These are phyloP conservation scores for Drosophila triauraria DNA, from an alignment of 1,140 invertebrate genomes.

Conservation along the genomic window DNA sequence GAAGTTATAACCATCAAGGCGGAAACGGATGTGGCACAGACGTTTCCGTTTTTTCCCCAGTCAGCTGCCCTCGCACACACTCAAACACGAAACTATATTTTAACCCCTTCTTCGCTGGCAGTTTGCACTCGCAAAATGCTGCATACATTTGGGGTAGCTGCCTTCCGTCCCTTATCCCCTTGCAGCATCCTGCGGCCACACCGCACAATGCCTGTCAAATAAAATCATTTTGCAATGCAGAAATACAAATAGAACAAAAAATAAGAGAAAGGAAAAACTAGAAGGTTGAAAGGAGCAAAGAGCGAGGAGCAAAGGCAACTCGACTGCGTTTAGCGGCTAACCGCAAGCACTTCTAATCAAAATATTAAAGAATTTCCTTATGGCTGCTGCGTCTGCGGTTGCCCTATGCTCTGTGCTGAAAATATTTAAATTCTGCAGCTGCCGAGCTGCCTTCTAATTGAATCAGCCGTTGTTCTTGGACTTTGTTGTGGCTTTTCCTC, in stretches of 20 bases:
- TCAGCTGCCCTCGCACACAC: slow-evolving; percentile 13
- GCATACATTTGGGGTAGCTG: slow-evolving; percentile 48
- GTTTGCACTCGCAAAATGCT: slow-evolving; percentile 43
- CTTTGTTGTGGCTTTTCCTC: slow-evolving; percentile 62
- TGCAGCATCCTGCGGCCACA: slow-evolving; percentile 28
- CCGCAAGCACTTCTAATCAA: slow-evolving; percentile 73
- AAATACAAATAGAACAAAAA: slow-evolving; percentile 25
- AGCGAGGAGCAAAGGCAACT: slow-evolving; percentile 1
- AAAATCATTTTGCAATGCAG: slow-evolving; percentile 75
- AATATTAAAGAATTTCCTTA: slow-evolving; percentile 68
- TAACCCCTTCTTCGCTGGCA: slow-evolving; percentile 32
- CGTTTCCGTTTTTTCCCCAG: slow-evolving; percentile 59
- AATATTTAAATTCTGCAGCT: slow-evolving; percentile 59
- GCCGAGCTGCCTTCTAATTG: slow-evolving; percentile 61
- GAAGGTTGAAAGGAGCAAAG: not conserved
- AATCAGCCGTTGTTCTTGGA: slow-evolving; percentile 49
- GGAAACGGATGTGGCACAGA: slow-evolving; percentile 78
- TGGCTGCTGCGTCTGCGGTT: slow-evolving; percentile 54
- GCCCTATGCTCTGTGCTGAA: slow-evolving; percentile 35
- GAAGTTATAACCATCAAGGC: slow-evolving; percentile 81
- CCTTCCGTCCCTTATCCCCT: not conserved
- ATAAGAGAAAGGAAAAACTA: not conserved
- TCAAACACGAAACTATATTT: slow-evolving; percentile 38
- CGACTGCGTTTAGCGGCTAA: slow-evolving; percentile 65
- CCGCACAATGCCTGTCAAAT: slow-evolving; percentile 71